Evolutionary conservation across 2,888 invertebrate genomes (phyloP).

Genomic region (Ypsolopha scabrella): DNA sequence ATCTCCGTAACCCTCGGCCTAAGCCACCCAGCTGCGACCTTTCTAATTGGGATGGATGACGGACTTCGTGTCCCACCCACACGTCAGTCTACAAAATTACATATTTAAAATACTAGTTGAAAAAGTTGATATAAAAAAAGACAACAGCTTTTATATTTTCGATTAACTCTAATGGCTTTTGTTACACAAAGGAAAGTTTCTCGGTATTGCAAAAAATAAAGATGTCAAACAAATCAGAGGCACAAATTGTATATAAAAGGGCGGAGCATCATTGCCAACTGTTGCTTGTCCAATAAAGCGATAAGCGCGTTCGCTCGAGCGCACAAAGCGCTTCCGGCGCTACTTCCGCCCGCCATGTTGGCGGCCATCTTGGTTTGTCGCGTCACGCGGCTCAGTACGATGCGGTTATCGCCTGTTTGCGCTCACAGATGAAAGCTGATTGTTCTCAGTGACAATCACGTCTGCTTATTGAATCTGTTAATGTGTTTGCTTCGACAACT

Average conservation of each 20-base stretch:
- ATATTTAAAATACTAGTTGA: too few species aligned
- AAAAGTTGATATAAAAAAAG: too few species aligned
- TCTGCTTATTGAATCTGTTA: constrained; percentile 1
- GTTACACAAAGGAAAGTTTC: too few species aligned
- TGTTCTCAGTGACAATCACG: constrained; percentile 3
- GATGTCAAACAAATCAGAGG: too few species aligned
- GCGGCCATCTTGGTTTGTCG: constrained; percentile 8
- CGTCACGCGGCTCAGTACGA: neutral
- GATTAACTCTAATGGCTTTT: too few species aligned
- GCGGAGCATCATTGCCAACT: constrained; percentile 6
- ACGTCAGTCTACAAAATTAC: too few species aligned
- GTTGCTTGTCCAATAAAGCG: constrained; percentile 10
- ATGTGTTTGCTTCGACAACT: neutral
- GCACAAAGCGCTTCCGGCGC: constrained; percentile 9
- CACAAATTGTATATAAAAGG: neutral
- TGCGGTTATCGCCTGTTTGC: constrained; percentile 4
- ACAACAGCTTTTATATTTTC: too few species aligned
- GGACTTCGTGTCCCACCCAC: too few species aligned
- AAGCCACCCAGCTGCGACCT: too few species aligned
- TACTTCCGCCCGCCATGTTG: constrained; percentile 10
- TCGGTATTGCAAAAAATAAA: too few species aligned
- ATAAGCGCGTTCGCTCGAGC: constrained; percentile 1
- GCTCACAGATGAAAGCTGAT: neutral
- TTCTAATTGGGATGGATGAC: too few species aligned
- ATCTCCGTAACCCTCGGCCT: too few species aligned